Evolutionary conservation across 2,888 invertebrate species (phyloP), one percentile per base, ranked within the genome.

Genomic region (Lydus trimaculatus): DNA sequence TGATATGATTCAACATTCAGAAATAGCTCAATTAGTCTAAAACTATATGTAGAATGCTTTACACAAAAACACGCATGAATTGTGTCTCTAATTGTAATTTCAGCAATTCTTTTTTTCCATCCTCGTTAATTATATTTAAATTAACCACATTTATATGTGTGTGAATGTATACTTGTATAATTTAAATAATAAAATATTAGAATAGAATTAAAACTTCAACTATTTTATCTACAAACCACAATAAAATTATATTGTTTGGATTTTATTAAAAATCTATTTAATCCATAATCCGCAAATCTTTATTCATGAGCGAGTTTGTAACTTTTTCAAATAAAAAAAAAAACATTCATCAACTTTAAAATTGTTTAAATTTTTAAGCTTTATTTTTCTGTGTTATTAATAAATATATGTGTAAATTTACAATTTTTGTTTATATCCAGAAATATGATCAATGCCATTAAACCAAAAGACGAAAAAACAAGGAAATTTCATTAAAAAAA

Each of bases 11-110:
- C 75, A 74, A 66, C 67, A 67, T 63, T 69, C 75, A 64, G 60
- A 77, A 78, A 78, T 78, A 77, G 74, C 64, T 70, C 72, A 74
- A 73, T 73, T 72, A 71, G 65, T 56, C 20, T 60, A 67, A 61
- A 60, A 62, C 66, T 48, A 65, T 58, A 62, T 33, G 3, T 69
- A 62, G 39, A n/a, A 15, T 39, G 6, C 5, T 67, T 61, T 65
- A 52, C 25, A 56, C 39, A 56, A 20, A n/a, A n/a, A n/a, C n/a
- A 48, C 8, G 2, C 28, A 13, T 62, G 61, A 69, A 69, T 69
- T 69, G 66, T 70, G 60, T 64, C 65, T 70, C 65, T 70, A 58
- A 69, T 69, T 69, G 17, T 48, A 36, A 65, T 65, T 65, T 58
- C 48, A 9, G n/a, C n/a, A n/a, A 5, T 20, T 20, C 7, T 48